Evolutionary conservation across 2,113 vertebrate genomes (phyloP), one percentile per base, ranked within the genome.

Genomic region (Salvator merianae): DNA sequence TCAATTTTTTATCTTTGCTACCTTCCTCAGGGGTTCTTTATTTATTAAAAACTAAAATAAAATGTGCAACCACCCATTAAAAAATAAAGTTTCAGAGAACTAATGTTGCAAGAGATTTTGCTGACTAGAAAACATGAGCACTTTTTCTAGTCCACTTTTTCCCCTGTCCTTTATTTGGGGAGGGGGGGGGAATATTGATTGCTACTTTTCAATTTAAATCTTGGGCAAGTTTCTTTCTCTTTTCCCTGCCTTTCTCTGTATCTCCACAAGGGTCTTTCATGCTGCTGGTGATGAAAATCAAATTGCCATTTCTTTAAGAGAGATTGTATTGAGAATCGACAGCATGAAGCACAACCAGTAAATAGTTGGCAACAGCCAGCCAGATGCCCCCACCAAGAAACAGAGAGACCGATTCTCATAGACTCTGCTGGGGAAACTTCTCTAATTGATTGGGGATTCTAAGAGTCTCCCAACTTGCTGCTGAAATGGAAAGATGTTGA

Each of bases 21-120:
- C 47, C 79, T 87, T 79, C 80, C 76, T 69, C 7, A 66, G 38
- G 34, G 69, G 18, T 47, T 5, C 30, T 65, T 76, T 68, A 65
- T 63, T 65, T 18, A 28, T n/a, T 50, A 20, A 47, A 43, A 28
- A 73, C 7, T 28, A 12, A 20, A 34, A 43, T n/a, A 81, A 47
- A 70, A 81, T 81, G 77, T 50, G 26, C 69, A 69, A 59, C n/a
- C 63, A 78, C 82, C 84, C 62, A 85, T 82, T 75, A 30, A 84
- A 10, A 71, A 63, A 62, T 10, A 16, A 65, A 55, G 16, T 1
- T 0, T 2, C 66, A 26, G 16, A 81, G 36, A 88, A 30, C 4
- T 75, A 84, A 90, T 83, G 85, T 86, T 59, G 62, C 79, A 89
- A 50, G 89, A 75, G 87, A 89, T 88, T 93, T 89, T 87, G 74